These are phyloP conservation scores for Hydra vulgaris DNA, from an alignment of 30 jellyfish, hydroid and myxozoan genomes.

Conservation along the genomic window DNA sequence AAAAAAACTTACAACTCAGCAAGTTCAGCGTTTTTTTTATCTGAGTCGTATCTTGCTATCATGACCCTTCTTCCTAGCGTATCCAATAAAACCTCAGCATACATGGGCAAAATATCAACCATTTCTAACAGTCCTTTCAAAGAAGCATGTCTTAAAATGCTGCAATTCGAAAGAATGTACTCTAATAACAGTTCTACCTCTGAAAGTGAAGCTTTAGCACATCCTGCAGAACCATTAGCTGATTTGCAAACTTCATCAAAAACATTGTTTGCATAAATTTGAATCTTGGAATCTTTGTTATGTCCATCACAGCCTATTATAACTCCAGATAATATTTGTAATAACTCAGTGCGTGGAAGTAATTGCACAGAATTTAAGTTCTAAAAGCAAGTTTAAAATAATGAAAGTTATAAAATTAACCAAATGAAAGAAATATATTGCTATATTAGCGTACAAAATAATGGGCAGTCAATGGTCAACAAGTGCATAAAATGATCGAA, in stretches of 20 bases:
- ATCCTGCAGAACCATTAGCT: constrained; percentile 36
- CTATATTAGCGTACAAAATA: no score
- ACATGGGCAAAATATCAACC: constrained; percentile 16
- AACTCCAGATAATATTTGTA: constrained; percentile 49
- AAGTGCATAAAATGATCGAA: no score
- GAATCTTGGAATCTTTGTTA: constrained; percentile 65
- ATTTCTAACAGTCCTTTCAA: constrained; percentile 52
- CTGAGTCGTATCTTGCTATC: constrained; percentile 54
- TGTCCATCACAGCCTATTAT: constrained; percentile 55
- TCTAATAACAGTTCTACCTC: constrained; percentile 30
- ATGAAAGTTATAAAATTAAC: no score
- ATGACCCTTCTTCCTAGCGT: constrained; percentile 44
- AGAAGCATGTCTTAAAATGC: constrained; percentile 59
- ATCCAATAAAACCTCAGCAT: constrained; percentile 24
- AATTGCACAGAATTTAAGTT: constrained; percentile 16
- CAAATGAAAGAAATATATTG: no score
- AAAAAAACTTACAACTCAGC: constrained; percentile 41
- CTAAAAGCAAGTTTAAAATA: no score
- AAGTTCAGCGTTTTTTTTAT: constrained; percentile 38
- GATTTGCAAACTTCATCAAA: constrained; percentile 76
- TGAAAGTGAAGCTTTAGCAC: constrained; percentile 25
- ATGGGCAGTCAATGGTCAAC: no score
- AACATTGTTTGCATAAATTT: constrained; percentile 50
- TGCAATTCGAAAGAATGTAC: constrained; percentile 54
- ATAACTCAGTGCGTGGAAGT: constrained; percentile 59